Evolutionary conservation across 1,140 invertebrate species (phyloP), one percentile per base, ranked within the genome.

Genomic region (Bathynomus jamesi): DNA sequence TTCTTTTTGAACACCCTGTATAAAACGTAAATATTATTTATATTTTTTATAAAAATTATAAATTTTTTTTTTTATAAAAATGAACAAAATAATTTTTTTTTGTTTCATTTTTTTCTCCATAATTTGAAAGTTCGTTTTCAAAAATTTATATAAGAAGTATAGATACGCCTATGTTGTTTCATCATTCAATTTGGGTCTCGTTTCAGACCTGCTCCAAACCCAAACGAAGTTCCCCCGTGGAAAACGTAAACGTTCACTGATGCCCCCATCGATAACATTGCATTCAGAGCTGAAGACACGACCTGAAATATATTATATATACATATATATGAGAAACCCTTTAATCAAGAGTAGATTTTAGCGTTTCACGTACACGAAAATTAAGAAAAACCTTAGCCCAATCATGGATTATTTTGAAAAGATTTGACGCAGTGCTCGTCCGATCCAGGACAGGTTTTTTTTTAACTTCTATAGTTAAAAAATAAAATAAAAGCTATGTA

Each of bases 161-260:
- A 53, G 21, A 53, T 17, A 53, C 21, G 21, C 13, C 1, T 2
- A 53, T 5, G 2, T 2, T 17, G 21, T n/a, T n/a, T n/a, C n/a
- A n/a, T n/a, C n/a, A n/a, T n/a, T n/a, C 13, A 53, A 53, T 53
- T 3, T 3, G 13, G 1, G 11, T 53, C 5, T 53, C 2, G 21
- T n/a, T n/a, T n/a, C 61, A 68, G 62, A 75, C 90, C 90, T 73
- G 88, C 83, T 1, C 85, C 87, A 71, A 87, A 90, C 40, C 87
- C 90, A 79, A 91, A 91, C 74, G 89, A 90, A 2, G 89, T 90
- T 24, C 90, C 77, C 28, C 78, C 78, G 65, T 79, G 78, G 40
- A 82, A 76, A 70, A 80, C 74, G 67, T 80, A 82, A 28, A 82
- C 65, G 65, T 81, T 82, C 31, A 82, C 80, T 3, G 80, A 81